These are phyloP conservation scores for Tetramorium simillimum DNA, from an alignment of 1,140 invertebrate genomes.

Conservation along the genomic window DNA sequence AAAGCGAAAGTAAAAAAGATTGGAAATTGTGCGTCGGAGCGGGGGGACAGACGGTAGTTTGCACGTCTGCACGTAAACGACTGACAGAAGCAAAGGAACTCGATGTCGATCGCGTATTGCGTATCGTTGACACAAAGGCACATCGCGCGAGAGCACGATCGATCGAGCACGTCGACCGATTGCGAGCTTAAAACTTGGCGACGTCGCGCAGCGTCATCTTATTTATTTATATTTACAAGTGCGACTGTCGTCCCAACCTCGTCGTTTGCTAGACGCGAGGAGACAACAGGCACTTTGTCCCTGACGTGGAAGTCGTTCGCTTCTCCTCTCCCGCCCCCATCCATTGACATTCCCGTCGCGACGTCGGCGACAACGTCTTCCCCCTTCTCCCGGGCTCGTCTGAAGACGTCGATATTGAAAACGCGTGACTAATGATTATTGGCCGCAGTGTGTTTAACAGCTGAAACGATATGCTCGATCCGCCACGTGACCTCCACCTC, in stretches of 20 bases:
- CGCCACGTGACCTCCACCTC: constrained; percentile 40
- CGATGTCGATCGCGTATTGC: neutral
- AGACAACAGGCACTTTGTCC: constrained; percentile 54
- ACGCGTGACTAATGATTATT: constrained; percentile 81
- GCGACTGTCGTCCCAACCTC: constrained; percentile 5
- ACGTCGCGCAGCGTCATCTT: constrained; percentile 2
- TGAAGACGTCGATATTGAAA: constrained; percentile 77
- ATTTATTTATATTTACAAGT: constrained; percentile 52
- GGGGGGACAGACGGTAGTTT: too few relatives aligned
- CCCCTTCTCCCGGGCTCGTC: constrained; percentile 9
- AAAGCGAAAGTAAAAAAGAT: neutral
- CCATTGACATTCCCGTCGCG: constrained; percentile 72
- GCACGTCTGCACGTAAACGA: neutral
- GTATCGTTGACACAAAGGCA: neutral
- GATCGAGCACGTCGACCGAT: neutral
- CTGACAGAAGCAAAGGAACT: neutral
- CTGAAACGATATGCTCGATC: constrained; percentile 40
- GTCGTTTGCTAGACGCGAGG: constrained; percentile 49
- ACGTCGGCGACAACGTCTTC: constrained; percentile 44
- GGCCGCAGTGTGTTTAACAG: constrained; percentile 63
- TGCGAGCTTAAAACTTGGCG: neutral
- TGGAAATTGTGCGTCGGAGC: neutral
- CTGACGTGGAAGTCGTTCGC: constrained; percentile 50
- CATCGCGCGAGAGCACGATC: neutral
- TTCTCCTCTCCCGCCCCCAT: constrained; percentile 24